Evolutionary conservation across 2,113 vertebrate species (phyloP), one percentile per base, ranked within the genome.

Genomic region (Polypterus bichir): DNA sequence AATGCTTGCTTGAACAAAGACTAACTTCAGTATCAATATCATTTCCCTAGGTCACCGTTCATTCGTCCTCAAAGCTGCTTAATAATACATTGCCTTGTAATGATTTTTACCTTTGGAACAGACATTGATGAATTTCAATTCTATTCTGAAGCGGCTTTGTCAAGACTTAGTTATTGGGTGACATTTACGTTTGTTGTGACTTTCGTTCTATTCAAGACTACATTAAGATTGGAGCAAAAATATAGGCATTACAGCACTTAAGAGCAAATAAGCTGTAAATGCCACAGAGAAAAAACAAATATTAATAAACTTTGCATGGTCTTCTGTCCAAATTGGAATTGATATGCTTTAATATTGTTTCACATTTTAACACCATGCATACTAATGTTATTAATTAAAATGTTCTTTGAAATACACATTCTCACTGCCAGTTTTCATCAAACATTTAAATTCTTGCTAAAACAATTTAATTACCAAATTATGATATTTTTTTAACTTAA

Each of bases 101-200:
- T 74, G 72, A 73, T 79, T 71, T 27, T 80, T 74, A 66, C 57
- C 66, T 68, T 51, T 68, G 67, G 62, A 71, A 78, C 73, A 71
- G 76, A 66, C 67, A 73, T 64, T 66, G 69, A 74, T 71, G 57
- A 74, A 85, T 85, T 87, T 81, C 76, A 72, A 60, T 79, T 72
- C 66, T 10, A 47, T 63, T 67, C 72, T 75, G 65, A 71, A 75
- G 68, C 64, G 81, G 58, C n/a, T 7, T 49, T 53, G 76, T 77
- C 76, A 65, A 61, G 67, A 72, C 76, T 74, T 62, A 72, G 66
- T 61, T 70, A 69, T 64, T 66, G 64, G 79, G 66, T 77, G 76
- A 77, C 70, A 71, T 67, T 68, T 69, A 62, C 54, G 61, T 61
- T 45, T 46, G 56, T 68, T 80, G 78, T 48, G 46, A 27, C 52